Conservation (phyloP, 2,888 invertebrate species). For the Oscheius sp. region DNA sequence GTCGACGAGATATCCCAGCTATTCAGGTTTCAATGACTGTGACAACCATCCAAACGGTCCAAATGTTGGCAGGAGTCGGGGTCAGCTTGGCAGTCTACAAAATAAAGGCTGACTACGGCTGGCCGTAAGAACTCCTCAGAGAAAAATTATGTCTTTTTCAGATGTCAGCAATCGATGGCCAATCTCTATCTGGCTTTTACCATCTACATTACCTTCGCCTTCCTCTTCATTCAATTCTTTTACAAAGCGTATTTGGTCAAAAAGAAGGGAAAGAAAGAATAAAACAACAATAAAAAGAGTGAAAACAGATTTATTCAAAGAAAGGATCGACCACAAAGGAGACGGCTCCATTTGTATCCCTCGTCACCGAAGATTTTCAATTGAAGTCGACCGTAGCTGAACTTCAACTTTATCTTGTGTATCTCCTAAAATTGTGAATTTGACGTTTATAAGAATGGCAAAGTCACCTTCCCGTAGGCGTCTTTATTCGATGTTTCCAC, state of each 20-base stretch:
- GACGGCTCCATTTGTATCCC: too few species aligned
- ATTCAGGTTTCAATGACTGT: conserved; percentile 65
- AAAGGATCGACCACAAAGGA: too few species aligned
- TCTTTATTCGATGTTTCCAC: too few species aligned
- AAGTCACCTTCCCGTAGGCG: too few species aligned
- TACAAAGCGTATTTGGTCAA: conserved; percentile 59
- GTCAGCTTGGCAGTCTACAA: conserved; percentile 67
- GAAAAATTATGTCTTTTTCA: conserved; percentile 35
- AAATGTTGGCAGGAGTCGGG: conserved; percentile 71
- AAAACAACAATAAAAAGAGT: neutral
- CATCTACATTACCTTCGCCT: conserved; percentile 69
- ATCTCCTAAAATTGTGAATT: too few species aligned
- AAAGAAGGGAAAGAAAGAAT: conserved; percentile 35
- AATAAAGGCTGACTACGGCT: conserved; percentile 55
- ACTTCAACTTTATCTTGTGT: too few species aligned
- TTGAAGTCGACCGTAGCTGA: too few species aligned
- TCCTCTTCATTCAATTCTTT: conserved; percentile 70
- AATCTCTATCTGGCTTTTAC: conserved; percentile 69
- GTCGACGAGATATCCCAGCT: neutral
- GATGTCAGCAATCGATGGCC: conserved; percentile 69
- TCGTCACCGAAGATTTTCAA: too few species aligned
- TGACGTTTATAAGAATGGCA: too few species aligned
- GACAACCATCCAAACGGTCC: conserved; percentile 68
- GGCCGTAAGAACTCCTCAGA: conserved; percentile 44
- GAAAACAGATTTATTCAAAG: too few species aligned